Evolutionary conservation across 2,113 vertebrate genomes (phyloP).

Genomic region (Labrus mixtus): DNA sequence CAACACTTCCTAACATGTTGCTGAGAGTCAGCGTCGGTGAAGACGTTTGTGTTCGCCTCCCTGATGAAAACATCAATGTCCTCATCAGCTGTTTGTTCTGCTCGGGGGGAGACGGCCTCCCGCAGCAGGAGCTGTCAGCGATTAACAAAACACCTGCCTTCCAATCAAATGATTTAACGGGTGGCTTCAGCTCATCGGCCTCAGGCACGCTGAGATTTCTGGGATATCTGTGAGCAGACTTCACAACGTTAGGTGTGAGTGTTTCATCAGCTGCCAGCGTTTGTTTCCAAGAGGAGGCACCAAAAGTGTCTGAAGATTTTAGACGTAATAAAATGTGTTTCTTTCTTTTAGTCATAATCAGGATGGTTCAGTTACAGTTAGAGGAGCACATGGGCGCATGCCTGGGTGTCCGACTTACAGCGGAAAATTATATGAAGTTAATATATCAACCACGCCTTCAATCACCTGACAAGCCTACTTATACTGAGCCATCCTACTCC

Average conservation of each 20-base stretch:
- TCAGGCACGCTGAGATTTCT: background rate
- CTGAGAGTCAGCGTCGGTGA: background rate
- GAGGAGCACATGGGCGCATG: too few species aligned
- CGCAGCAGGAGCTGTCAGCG: constrained; percentile 29
- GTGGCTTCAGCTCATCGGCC: constrained; percentile 4
- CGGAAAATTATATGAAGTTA: too few species aligned
- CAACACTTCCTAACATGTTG: constrained; percentile 1
- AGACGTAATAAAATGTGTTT: background rate
- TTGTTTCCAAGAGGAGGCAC: background rate
- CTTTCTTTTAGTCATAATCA: background rate
- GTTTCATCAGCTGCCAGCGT: background rate
- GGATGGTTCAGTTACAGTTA: too few species aligned
- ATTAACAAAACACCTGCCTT: constrained; percentile 45
- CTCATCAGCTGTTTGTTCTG: constrained; percentile 38
- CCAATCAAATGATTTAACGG: constrained; percentile 35
- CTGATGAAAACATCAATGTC: constrained; percentile 32
- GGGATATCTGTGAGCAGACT: background rate
- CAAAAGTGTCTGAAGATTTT: background rate
- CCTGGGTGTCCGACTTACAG: too few species aligned
- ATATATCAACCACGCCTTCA: too few species aligned
- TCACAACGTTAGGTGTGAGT: background rate
- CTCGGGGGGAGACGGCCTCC: background rate
- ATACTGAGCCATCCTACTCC: too few species aligned
- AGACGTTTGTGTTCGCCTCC: background rate
- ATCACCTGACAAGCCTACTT: too few species aligned